Conservation (phyloP, 2,888 invertebrate genomes). For the Drosophila mulleri region DNA sequence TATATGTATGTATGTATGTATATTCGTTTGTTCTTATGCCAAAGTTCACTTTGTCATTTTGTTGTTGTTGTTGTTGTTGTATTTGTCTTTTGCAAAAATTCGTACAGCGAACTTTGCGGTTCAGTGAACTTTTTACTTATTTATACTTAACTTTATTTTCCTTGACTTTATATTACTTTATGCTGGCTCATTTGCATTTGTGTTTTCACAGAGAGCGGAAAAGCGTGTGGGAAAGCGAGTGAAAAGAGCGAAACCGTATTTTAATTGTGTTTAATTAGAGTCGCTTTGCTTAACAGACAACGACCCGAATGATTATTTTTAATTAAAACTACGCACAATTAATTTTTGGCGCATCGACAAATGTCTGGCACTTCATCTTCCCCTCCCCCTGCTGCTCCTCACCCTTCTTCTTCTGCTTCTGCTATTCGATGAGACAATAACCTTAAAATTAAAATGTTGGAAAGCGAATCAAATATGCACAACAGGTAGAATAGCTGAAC, state of each 20-base stretch:
- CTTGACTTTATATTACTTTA: constrained; percentile 42
- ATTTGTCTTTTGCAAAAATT: constrained; percentile 47
- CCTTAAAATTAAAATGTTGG: constrained; percentile 23
- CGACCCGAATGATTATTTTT: constrained; percentile 67
- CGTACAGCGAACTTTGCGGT: constrained; percentile 56
- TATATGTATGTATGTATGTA: constrained; percentile 1
- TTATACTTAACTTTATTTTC: constrained; percentile 26
- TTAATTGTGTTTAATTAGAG: constrained; percentile 77
- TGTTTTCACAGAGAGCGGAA: constrained; percentile 27
- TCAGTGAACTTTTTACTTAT: constrained; percentile 59
- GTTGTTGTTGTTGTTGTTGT: constrained; percentile 21
- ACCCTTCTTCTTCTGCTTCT: not conserved
- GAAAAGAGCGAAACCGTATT: constrained; percentile 37
- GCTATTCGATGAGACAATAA: constrained; percentile 27
- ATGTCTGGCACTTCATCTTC: constrained; percentile 16
- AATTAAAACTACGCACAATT: constrained; percentile 70
- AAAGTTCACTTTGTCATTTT: constrained; percentile 52
- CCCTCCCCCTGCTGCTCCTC: not conserved
- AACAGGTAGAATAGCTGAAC: constrained; percentile 54
- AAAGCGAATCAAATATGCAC: constrained; percentile 59
- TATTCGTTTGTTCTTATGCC: constrained; percentile 27
- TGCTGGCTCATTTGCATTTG: constrained; percentile 72
- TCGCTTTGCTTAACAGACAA: constrained; percentile 49
- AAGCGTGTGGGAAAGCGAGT: constrained; percentile 5
- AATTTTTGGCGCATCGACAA: constrained; percentile 47